Base-by-base conservation (phyloP, 2,888 invertebrate species). In the Meghimatium bilineatum region DNA sequence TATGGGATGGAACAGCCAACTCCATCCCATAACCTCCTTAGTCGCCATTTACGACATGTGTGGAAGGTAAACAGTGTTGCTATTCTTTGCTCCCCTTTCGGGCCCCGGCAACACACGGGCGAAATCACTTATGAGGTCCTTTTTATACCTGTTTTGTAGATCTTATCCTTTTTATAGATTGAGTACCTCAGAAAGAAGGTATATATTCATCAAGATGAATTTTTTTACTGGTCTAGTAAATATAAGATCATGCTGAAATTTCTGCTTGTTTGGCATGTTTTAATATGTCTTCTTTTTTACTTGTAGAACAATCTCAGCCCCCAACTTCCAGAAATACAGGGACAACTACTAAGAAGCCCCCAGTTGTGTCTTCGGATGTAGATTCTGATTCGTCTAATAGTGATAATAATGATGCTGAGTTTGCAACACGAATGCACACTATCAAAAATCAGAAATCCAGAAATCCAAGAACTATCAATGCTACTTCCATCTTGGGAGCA, bases 301-400 rank as follows among this genome's bases (percentile, higher is more conserved):
- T 82, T 38, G n/a, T 17, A 67, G 66, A 32, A 23, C 52, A 80
- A n/a, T 8, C 71, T 36, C 69, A 69, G 56, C 52, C 78, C 29
- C 66, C 67, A 32, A 17, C 49, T 20, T 29, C 49, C 66, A 78
- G 49, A 66, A 32, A 78, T 32, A n/a, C 38, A 38, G 66, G 23
- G 20, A 79, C 67, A 34, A 36, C 69, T 56, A 34, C 36, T 32
- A 67, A 80, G 49, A 67, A 34, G 26, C 52, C 34, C 23, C 26
- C n/a, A 0, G 49, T 29, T 49, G 32, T 32, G 32, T 32, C 17
- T 66, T 38, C 44, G 26, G 79, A 83, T 29, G 17, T 26, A 29
- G 81, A 81, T 44, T 81, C 80, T 52, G 78, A 83, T 75, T 85
- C 84, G 3, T 67, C 78, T 2, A 67, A 76, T 75, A 81, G 84